These are phyloP conservation scores for Crenuchus spilurus DNA, from an alignment of 2,797 vertebrate genomes.

Conservation along the genomic window DNA sequence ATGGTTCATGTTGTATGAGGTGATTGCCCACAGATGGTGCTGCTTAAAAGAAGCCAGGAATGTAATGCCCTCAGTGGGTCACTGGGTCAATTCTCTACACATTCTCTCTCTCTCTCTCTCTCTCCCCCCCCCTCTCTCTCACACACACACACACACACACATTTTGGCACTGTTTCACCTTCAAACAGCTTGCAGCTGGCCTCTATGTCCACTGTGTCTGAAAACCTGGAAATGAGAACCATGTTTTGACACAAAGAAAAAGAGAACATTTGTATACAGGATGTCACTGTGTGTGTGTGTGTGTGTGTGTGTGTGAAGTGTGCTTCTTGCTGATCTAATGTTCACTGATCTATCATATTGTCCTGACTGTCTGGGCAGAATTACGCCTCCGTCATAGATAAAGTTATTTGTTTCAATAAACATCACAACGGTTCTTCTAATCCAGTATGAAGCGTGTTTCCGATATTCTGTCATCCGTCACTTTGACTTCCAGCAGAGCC, in stretches of 20 bases:
- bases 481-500: constrained; percentile 19
- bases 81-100: constrained; percentile 54
- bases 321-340: constrained; percentile 27
- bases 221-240: constrained; percentile 45
- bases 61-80: constrained; percentile 54
- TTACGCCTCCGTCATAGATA: not conserved
- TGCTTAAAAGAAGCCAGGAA: constrained; percentile 44
- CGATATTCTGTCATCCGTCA: constrained; percentile 26
- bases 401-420: constrained; percentile 18
- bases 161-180: constrained; percentile 16
- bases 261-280: constrained; percentile 4
- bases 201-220: constrained; percentile 37
- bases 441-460: constrained; percentile 10
- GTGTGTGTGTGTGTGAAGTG: not conserved
- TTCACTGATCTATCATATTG: constrained; percentile 4
- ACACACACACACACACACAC: not conserved
- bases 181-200: constrained; percentile 51
- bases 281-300: not conserved
- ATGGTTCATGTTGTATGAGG: constrained; percentile 18
- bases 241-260: constrained; percentile 39
- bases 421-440: not conserved
- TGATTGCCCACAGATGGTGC: constrained; percentile 58
- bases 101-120: not conserved
- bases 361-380: not conserved
- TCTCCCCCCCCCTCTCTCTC: not conserved